Percentiles rank a stretch among this genome's conserved stretches.
phyloP scores from a whole-genome alignment of 1,140 invertebrate species.

The Orchestia grillus region DNA sequence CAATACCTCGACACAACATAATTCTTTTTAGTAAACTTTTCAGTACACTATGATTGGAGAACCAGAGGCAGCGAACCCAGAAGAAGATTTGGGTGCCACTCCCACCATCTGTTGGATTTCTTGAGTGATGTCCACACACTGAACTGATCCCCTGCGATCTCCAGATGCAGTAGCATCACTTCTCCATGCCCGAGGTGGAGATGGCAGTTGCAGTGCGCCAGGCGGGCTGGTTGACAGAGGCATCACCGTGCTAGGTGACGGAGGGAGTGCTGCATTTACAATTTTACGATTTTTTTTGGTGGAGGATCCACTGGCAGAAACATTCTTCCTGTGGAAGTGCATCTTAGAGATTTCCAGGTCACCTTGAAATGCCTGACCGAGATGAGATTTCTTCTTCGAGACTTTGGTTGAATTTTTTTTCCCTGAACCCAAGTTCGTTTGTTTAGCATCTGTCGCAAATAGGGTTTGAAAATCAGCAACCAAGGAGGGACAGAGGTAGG shows the following conservation, averaged over 20 bases:
- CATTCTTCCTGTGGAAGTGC: neutral
- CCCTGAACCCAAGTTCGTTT: neutral
- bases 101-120: neutral
- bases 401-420: neutral
- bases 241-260: slow-evolving; percentile 16
- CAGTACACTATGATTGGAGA: neutral
- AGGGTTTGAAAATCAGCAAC: neutral
- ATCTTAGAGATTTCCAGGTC: neutral
- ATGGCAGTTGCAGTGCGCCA: neutral
- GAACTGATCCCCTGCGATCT: neutral
- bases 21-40: neutral
- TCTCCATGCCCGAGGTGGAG: slow-evolving; percentile 4
- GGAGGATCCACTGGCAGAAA: neutral
- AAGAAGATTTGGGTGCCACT: neutral
- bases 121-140: neutral
- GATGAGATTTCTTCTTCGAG: neutral
- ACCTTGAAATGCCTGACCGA: neutral
- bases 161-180: neutral
- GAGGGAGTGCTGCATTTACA: neutral
- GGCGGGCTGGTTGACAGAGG: neutral
- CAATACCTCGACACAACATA: neutral
- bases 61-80: neutral
- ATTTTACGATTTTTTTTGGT: slow-evolving; percentile 12
- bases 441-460: neutral
- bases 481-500: neutral